Conservation (phyloP, 2,888 invertebrate genomes). For the Druceiella hillmani region DNA sequence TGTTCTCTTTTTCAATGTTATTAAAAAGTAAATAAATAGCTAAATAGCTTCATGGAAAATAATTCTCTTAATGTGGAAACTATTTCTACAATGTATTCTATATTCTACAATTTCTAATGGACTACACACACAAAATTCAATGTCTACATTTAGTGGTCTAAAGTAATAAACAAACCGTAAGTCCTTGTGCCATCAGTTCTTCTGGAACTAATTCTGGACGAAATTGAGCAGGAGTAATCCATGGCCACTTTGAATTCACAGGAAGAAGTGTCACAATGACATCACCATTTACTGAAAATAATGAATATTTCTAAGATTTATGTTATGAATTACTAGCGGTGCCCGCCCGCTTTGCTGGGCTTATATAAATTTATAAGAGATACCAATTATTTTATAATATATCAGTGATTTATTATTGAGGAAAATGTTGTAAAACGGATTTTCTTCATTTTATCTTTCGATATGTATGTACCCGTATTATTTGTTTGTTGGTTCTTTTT, state of each 20-base stretch:
- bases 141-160: not conserved
- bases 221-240: constrained; percentile 88
- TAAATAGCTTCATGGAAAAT: too few species aligned
- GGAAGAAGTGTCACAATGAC: constrained; percentile 86
- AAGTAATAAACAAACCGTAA: constrained; percentile 61
- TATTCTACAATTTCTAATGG: too few species aligned
- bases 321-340: constrained; percentile 15
- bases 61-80: constrained; percentile 4
- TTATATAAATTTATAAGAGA: too few species aligned
- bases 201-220: constrained; percentile 91
- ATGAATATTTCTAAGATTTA: constrained; percentile 10
- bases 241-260: constrained; percentile 83
- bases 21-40: too few species aligned
- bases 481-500: too few species aligned
- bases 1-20: too few species aligned
- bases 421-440: too few species aligned
- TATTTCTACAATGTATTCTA: not conserved
- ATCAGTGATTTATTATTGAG: too few species aligned
- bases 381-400: too few species aligned
- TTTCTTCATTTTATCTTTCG: too few species aligned
- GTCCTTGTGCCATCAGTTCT: constrained; percentile 89
- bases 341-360: too few species aligned
- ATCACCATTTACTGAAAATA: constrained; percentile 76
- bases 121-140: constrained; percentile 4
- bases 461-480: too few species aligned